Percentiles rank a stretch among this genome's conserved stretches.
Conservation (phyloP, 1,140 invertebrate genomes). For the Cecropterus lyciades region DNA sequence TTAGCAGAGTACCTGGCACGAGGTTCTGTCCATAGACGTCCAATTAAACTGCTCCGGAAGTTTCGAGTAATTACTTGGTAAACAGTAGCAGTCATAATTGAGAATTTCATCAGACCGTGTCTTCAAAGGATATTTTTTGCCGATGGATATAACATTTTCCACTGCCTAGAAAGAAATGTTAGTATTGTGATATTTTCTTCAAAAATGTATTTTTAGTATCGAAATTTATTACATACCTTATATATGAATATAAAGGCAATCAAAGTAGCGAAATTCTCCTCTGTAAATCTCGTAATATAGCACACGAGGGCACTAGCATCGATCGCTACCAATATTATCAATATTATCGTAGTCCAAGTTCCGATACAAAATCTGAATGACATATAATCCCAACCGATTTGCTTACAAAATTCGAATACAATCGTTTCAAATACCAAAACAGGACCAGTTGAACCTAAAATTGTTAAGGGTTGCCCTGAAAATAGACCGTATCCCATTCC, state of each 20-base stretch:
- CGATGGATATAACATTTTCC: slow-evolving; percentile 93
- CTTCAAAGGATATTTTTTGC: slow-evolving; percentile 91
- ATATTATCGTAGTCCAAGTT: slow-evolving; percentile 95
- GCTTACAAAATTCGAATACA: slow-evolving; percentile 97
- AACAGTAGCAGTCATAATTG: slow-evolving; percentile 89
- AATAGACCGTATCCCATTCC: slow-evolving; percentile 98
- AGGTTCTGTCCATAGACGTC: slow-evolving; percentile 86
- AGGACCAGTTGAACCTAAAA: slow-evolving; percentile 98
- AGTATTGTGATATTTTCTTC: background rate
- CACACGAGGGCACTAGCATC: slow-evolving; percentile 99
- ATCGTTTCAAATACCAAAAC: slow-evolving; percentile 99
- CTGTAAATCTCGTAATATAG: slow-evolving; percentile 99
- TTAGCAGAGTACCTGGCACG: slow-evolving; percentile 84
- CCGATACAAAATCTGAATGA: slow-evolving; percentile 98
- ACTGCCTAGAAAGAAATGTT: slow-evolving; percentile 86
- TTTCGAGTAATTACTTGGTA: slow-evolving; percentile 79
- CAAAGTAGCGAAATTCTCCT: slow-evolving; percentile 99
- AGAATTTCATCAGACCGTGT: slow-evolving; percentile 84
- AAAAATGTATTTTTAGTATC: slow-evolving; percentile 2
- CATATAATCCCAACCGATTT: slow-evolving; percentile 95
- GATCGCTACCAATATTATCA: slow-evolving; percentile 95
- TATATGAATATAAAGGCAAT: slow-evolving; percentile 99
- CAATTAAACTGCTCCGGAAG: slow-evolving; percentile 83
- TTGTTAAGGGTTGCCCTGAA: slow-evolving; percentile 98
- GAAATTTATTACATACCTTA: slow-evolving; percentile 88